Evolutionary conservation across 2,113 vertebrate genomes (phyloP).

Genomic region (Sinocyclocheilus rhinocerous): DNA sequence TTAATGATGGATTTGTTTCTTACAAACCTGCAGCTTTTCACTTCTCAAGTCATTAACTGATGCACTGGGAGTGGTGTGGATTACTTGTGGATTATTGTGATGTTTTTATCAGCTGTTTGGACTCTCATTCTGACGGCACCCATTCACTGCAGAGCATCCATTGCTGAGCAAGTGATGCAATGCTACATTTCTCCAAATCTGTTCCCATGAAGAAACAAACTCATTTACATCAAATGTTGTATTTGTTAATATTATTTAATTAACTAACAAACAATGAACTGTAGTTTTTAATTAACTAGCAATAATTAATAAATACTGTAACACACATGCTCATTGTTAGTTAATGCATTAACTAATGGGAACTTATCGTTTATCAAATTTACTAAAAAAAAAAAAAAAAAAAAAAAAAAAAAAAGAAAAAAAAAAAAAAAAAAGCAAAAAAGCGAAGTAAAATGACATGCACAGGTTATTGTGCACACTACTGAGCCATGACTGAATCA

Average conservation of each 20-base stretch:
- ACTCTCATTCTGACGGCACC: no score
- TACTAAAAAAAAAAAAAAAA: neutral
- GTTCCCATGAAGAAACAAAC: no score
- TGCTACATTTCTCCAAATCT: no score
- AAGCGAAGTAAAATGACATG: neutral
- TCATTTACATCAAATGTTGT: neutral
- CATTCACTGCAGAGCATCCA: neutral
- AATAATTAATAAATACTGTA: neutral
- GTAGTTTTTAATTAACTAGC: neutral
- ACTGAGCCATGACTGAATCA: neutral
- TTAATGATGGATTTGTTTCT: no score
- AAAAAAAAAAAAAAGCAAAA: neutral
- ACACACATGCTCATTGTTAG: neutral
- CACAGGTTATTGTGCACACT: neutral
- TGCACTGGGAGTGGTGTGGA: no score
- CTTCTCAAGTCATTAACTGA: no score
- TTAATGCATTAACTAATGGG: neutral
- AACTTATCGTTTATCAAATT: neutral
- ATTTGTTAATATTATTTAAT: neutral
- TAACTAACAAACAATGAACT: neutral
- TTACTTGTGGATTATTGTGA: no score
- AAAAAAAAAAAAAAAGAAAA: neutral
- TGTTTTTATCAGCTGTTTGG: no score
- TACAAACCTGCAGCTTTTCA: no score
- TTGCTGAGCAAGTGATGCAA: neutral